Evolutionary conservation across 1,140 invertebrate species (phyloP).

Genomic region (Aphis craccivora): DNA sequence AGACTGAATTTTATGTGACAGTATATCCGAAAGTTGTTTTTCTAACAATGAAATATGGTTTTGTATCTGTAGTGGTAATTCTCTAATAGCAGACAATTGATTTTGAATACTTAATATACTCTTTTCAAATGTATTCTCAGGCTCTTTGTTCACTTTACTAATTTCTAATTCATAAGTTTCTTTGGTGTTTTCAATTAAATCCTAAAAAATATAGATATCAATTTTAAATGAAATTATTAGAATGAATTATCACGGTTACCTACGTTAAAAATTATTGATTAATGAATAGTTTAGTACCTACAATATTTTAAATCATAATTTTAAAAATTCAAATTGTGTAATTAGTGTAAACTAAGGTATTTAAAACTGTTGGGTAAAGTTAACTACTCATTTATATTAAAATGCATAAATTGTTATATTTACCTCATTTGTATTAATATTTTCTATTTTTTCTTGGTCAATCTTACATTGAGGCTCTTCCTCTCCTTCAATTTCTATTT

Average conservation of each 20-base stretch:
- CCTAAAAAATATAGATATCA: conserved; percentile 1
- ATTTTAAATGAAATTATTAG: neutral
- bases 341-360: neutral
- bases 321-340: neutral
- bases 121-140: conserved; percentile 38
- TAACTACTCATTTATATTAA: neutral
- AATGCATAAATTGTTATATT: neutral
- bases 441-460: neutral
- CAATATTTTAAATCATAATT: neutral
- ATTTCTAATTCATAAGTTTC: neutral
- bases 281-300: neutral
- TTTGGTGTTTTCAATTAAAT: neutral
- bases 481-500: conserved; percentile 21
- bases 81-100: conserved; percentile 30
- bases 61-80: conserved; percentile 44
- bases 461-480: neutral
- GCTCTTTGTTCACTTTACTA: neutral
- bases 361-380: neutral
- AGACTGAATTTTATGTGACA: conserved; percentile 7
- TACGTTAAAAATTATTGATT: neutral
- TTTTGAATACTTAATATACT: conserved; percentile 45
- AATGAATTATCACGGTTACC: neutral
- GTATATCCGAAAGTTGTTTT: conserved; percentile 44
- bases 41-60: conserved; percentile 48
- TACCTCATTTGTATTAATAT: neutral